These are phyloP conservation scores for Emydocephalus ijimae DNA, from an alignment of 2,113 vertebrate species.

Conservation along the genomic window DNA sequence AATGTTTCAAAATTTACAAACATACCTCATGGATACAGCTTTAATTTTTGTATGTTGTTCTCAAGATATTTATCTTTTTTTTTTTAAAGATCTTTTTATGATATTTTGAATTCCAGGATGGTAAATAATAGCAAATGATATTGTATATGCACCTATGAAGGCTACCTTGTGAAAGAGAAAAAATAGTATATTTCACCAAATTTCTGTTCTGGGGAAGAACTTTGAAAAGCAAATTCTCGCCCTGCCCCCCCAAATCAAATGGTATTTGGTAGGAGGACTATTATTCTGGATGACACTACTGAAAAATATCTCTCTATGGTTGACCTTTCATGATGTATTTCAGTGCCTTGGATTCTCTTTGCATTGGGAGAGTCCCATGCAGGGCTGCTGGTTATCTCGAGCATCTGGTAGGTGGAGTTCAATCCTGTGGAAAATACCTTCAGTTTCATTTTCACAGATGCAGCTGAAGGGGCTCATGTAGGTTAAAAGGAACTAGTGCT, in stretches of 20 bases:
- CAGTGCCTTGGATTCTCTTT: not conserved
- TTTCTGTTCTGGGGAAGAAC: not conserved
- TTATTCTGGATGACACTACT: not conserved
- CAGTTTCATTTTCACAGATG: not conserved
- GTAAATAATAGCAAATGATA: not conserved
- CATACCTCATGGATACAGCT: not conserved
- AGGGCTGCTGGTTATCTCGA: conserved; percentile 11
- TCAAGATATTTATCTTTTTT: not conserved
- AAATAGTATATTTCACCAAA: not conserved
- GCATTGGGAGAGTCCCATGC: not conserved
- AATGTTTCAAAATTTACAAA: not conserved
- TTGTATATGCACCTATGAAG: not conserved
- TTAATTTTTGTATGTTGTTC: not conserved
- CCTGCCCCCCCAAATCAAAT: not conserved
- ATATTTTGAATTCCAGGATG: not conserved
- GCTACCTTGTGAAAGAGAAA: not conserved
- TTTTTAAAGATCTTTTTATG: not conserved
- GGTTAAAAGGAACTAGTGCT: not conserved
- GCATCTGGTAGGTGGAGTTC: not conserved
- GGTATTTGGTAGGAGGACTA: not conserved
- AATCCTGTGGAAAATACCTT: not conserved
- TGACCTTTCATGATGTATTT: conserved; percentile 16
- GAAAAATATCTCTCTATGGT: not conserved
- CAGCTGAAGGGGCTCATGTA: not conserved
- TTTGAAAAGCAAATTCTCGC: not conserved